A percentile compares a stretch with the other conserved stretches of the same genome.
Evolutionary conservation across 2,113 vertebrate species (phyloP).

Genomic region (Alethe castanea): DNA sequence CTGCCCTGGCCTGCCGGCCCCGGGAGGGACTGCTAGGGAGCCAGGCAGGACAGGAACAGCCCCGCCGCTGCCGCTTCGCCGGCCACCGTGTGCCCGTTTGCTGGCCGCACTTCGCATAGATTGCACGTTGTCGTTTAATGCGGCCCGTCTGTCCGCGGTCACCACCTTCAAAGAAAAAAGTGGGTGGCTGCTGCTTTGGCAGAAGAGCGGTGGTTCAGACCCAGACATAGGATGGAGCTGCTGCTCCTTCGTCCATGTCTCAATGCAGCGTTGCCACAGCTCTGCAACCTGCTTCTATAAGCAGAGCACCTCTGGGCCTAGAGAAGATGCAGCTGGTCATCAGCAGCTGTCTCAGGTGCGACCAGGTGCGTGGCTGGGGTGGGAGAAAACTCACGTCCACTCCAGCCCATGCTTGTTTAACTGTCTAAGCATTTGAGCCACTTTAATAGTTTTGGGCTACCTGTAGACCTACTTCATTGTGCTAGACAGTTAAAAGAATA

Average conservation of each 20-base stretch:
- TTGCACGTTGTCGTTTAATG: fast-evolving
- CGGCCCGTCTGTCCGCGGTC: fast-evolving
- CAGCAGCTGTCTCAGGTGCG: fast-evolving
- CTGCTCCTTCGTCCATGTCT: fast-evolving
- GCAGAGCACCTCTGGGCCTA: fast-evolving
- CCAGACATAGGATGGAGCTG: fast-evolving
- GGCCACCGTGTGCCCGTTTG: fast-evolving
- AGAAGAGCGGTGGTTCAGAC: fast-evolving
- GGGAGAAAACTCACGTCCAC: fast-evolving
- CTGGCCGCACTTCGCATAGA: fast-evolving
- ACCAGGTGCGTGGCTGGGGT: fast-evolving
- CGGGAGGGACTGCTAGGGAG: fast-evolving
- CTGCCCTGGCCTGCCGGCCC: background rate
- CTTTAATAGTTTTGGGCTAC: background rate
- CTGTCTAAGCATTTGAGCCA: fast-evolving
- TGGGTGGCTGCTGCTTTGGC: fast-evolving
- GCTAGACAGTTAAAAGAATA: background rate
- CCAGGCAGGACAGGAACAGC: fast-evolving
- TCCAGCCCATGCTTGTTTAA: fast-evolving
- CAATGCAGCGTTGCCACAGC: fast-evolving
- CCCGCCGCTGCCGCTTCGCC: fast-evolving
- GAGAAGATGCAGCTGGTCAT: fast-evolving
- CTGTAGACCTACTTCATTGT: fast-evolving
- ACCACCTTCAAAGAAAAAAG: fast-evolving
- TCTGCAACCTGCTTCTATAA: background rate